Evolutionary conservation across 2,113 vertebrate genomes (phyloP), one percentile per base, ranked within the genome.

Genomic region (Siniperca knerii): DNA sequence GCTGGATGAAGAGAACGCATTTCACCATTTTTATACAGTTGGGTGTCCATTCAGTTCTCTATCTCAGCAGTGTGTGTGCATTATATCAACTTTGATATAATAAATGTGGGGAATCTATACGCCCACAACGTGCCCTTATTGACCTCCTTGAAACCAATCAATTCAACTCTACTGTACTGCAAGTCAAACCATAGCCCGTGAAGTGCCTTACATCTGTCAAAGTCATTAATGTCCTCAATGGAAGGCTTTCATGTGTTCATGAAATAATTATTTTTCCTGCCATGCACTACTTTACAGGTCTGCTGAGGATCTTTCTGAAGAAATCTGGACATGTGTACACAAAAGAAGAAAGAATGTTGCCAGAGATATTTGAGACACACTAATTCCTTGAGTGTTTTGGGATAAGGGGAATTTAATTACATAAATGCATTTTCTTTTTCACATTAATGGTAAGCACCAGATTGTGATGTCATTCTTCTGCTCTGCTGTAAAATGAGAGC

Each of bases 331-430:
- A 0, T 15, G 44, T 4, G 48, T 15, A 37, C 11, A 66, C 18
- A 76, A 75, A 58, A 77, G 16, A 62, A 61, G 23, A 18, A 4
- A 23, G 8, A 35, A 40, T 33, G 44, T 66, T 60, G 29, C 40
- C 2, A 15, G 5, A 25, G 33, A 61, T 68, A 77, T 77, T 21
- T 35, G 5, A 33, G 55, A 79, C 9, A 0, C 54, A 54, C 70
- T 76, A 37, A 37, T 82, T 82, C 50, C 23, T 70, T 71, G 44
- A 79, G 58, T 61, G 79, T 35, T 75, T 76, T 42, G 33, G n/a
- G 29, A 69, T 65, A 20, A 55, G 8, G 8, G 10, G 6, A 50
- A n/a, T 75, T 71, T 35, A 72, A 83, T 75, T n/a, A 66, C 23
- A 83, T 29, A 21, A 21, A 42, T 35, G 69, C 6, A 4, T 37